Base-by-base conservation (phyloP, 2,888 invertebrate species). In the Andrena praecox region DNA sequence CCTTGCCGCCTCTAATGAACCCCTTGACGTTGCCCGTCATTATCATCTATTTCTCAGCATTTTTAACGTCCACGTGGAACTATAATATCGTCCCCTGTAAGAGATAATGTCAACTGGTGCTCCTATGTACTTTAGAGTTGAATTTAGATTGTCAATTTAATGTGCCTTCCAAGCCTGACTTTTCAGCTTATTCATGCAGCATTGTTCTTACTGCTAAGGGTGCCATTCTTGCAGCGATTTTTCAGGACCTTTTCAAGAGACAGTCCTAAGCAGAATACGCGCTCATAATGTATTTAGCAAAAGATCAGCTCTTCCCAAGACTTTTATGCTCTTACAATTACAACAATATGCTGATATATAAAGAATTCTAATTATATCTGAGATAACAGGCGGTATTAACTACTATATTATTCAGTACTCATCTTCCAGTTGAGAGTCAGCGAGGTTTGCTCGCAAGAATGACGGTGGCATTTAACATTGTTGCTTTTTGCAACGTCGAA, bases 1-100 rank as follows among this genome's bases (percentile, higher is more conserved):
- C 60, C 1, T 56, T 12, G 31, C 56, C 33, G 31, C 62, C 56
- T 75, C 71, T 82, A 82, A 82, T 76, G 76, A 82, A 82, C 68
- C 59, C 59, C 35, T 56, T 33, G 50, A 68, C 76, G 67, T 63
- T 42, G 62, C 12, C n/a, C 42, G 59, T 66, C 60, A 56, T 80
- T 80, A 80, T 72, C 80, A 54, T 72, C 33, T 66, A 56, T 67
- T 80, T 80, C 35, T 62, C 24, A 7, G 16, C 33, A 7, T n/a
- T 63, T 69, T 56, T 68, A 16, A 48, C 54, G 56, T 63, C 54
- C 24, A 12, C 35, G 2, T 5, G 10, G 12, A 29, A 8, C 48
- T 1, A 29, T 29, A 42, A 29, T 66, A 27, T 16, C 42, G n/a
- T 20, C 8, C 1, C n/a, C 62, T 31, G 33, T n/a, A 31, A 33